These are phyloP conservation scores for Rhynchophorus ferrugineus DNA, from an alignment of 1,140 invertebrate species.

Conservation along the genomic window DNA sequence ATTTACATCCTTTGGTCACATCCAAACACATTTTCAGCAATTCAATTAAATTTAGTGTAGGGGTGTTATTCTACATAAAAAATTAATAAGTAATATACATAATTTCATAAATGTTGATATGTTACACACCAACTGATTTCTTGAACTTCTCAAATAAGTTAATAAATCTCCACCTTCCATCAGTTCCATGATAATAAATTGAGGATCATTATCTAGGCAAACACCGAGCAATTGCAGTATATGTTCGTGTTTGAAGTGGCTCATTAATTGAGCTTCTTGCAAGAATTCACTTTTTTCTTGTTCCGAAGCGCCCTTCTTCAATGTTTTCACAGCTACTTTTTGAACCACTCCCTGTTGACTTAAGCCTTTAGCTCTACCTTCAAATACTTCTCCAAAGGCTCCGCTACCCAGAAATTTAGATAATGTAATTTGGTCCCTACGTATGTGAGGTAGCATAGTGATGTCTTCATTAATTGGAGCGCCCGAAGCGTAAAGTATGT, in stretches of 20 bases:
- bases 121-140: conserved; percentile 58
- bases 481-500: conserved; percentile 65
- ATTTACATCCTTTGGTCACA: conserved; percentile 86
- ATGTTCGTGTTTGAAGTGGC: conserved; percentile 93
- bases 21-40: conserved; percentile 89
- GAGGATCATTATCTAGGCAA: conserved; percentile 86
- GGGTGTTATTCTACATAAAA: conserved; percentile 28
- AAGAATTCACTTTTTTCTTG: conserved; percentile 90
- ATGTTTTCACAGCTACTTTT: conserved; percentile 82
- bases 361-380: conserved; percentile 69
- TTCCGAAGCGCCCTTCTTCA: conserved; percentile 85
- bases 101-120: conserved; percentile 7
- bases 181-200: conserved; percentile 90
- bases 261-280: conserved; percentile 95
- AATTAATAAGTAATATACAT: conserved; percentile 1
- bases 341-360: conserved; percentile 48
- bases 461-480: conserved; percentile 52
- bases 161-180: conserved; percentile 95
- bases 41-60: conserved; percentile 65
- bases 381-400: conserved; percentile 96
- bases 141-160: conserved; percentile 74
- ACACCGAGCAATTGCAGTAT: conserved; percentile 89
- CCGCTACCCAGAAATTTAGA: conserved; percentile 88
- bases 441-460: conserved; percentile 73
- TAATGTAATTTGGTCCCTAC: conserved; percentile 64